Conservation (phyloP, 2,113 vertebrate species). For the Uropsilus gracilis region DNA sequence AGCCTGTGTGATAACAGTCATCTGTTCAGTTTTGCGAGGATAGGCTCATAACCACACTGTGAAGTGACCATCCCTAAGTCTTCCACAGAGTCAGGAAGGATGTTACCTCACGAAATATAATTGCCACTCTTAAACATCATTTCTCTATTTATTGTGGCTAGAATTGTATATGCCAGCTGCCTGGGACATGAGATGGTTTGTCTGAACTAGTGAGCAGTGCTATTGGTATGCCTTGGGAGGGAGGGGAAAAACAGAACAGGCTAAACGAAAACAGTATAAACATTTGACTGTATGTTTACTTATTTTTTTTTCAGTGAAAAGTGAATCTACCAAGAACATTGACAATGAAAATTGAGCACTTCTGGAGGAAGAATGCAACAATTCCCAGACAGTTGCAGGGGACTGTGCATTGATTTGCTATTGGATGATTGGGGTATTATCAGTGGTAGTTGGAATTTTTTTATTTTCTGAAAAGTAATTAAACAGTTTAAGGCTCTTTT, state of each 20-base stretch:
- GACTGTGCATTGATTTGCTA: not conserved
- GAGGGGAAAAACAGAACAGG: slow-evolving; percentile 44
- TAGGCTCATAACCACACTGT: slow-evolving; percentile 30
- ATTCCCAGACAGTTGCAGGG: slow-evolving; percentile 75
- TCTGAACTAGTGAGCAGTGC: slow-evolving; percentile 27
- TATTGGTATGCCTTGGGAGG: slow-evolving; percentile 51
- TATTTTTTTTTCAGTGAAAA: slow-evolving; percentile 79
- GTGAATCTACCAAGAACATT: slow-evolving; percentile 75
- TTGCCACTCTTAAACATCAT: slow-evolving; percentile 58
- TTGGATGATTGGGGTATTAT: slow-evolving; percentile 39
- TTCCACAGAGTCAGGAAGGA: slow-evolving; percentile 58
- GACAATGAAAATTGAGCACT: slow-evolving; percentile 77
- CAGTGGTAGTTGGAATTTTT: slow-evolving; percentile 17
- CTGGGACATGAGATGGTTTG: slow-evolving; percentile 23
- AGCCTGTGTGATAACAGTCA: slow-evolving; percentile 4
- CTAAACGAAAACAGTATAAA: slow-evolving; percentile 71
- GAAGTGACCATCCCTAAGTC: slow-evolving; percentile 46
- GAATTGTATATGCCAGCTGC: slow-evolving; percentile 41
- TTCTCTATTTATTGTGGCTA: slow-evolving; percentile 59
- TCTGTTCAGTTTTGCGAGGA: not conserved
- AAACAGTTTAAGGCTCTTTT: slow-evolving; percentile 30
- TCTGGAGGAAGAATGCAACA: slow-evolving; percentile 83
- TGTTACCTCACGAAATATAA: slow-evolving; percentile 68
- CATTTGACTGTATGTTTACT: slow-evolving; percentile 75
- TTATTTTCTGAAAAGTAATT: slow-evolving; percentile 54